These are phyloP conservation scores for Gnathonemus echidnorhynchus DNA, from an alignment of 2,113 vertebrate genomes.

Conservation along the genomic window DNA sequence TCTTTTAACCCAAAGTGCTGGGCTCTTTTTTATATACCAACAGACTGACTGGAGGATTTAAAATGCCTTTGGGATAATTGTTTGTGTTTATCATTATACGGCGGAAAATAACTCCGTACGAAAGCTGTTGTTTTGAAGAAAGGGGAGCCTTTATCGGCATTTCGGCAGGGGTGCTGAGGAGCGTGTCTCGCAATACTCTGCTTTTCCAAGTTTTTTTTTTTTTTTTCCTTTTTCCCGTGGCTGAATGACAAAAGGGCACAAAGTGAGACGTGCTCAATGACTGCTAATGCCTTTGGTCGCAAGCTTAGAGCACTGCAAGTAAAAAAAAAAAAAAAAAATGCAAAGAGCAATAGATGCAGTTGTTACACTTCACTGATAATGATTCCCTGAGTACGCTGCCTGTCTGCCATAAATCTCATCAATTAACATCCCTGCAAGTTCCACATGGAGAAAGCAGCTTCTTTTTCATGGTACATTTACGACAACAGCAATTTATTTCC, in stretches of 20 bases:
- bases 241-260: conserved; percentile 23
- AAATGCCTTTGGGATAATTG: conserved; percentile 51
- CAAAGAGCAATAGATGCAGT: conserved; percentile 66
- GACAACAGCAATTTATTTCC: conserved; percentile 61
- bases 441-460: conserved; percentile 40
- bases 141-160: conserved; percentile 12
- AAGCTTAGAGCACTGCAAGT: conserved; percentile 30
- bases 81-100: conserved; percentile 43
- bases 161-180: conserved; percentile 24
- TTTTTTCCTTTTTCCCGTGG: neutral
- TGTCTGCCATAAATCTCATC: conserved; percentile 67
- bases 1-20: conserved; percentile 68
- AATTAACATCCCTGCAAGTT: conserved; percentile 61
- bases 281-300: neutral
- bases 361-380: conserved; percentile 67
- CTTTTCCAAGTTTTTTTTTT: neutral
- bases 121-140: conserved; percentile 32
- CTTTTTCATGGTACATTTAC: conserved; percentile 69
- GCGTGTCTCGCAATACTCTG: conserved; percentile 10
- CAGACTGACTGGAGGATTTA: conserved; percentile 50
- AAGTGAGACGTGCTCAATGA: conserved; percentile 9
- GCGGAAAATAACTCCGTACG: conserved; percentile 43
- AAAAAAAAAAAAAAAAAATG: conserved; percentile 37
- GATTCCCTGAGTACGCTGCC: conserved; percentile 64
- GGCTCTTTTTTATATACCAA: conserved; percentile 25